A percentile compares a stretch with the other conserved stretches of the same genome.
phyloP scores from a whole-genome alignment of 1,140 invertebrate genomes.

The Caenorhabditis tropicalis region DNA sequence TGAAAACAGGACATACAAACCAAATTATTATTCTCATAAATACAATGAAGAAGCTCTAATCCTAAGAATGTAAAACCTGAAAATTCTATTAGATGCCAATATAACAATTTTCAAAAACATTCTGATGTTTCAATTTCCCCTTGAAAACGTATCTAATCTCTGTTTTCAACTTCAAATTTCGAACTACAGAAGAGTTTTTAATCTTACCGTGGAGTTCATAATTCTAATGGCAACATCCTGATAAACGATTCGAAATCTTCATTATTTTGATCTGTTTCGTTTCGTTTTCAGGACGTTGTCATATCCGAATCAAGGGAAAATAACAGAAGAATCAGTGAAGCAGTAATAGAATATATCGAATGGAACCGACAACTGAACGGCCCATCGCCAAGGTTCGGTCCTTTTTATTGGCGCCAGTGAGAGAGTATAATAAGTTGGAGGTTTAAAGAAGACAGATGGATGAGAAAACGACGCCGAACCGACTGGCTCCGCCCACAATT shows the following conservation, averaged over 20 bases:
- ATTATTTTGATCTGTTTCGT: neutral
- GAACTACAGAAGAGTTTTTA: too few relatives aligned
- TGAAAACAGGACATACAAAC: too few relatives aligned
- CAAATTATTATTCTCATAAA: too few relatives aligned
- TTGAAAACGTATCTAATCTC: too few relatives aligned
- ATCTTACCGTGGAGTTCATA: too few relatives aligned
- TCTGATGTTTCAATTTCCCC: too few relatives aligned
- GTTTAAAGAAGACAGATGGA: neutral
- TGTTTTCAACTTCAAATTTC: too few relatives aligned
- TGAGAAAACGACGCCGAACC: conserved; percentile 14
- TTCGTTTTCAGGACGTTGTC: conserved; percentile 42
- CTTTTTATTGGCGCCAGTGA: conserved; percentile 14
- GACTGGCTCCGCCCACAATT: conserved; percentile 23
- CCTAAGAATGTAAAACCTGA: too few relatives aligned
- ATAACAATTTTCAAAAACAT: too few relatives aligned
- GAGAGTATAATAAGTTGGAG: neutral
- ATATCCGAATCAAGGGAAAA: neutral
- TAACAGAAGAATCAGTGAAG: neutral
- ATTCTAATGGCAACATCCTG: conserved; percentile 21
- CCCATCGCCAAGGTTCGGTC: neutral
- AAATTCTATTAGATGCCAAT: too few relatives aligned
- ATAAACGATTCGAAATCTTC: conserved; percentile 36
- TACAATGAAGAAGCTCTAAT: too few relatives aligned
- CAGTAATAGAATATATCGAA: neutral
- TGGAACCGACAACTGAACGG: neutral